These are phyloP conservation scores for Dallia pectoralis DNA, from an alignment of 2,797 vertebrate species.

Conservation along the genomic window DNA sequence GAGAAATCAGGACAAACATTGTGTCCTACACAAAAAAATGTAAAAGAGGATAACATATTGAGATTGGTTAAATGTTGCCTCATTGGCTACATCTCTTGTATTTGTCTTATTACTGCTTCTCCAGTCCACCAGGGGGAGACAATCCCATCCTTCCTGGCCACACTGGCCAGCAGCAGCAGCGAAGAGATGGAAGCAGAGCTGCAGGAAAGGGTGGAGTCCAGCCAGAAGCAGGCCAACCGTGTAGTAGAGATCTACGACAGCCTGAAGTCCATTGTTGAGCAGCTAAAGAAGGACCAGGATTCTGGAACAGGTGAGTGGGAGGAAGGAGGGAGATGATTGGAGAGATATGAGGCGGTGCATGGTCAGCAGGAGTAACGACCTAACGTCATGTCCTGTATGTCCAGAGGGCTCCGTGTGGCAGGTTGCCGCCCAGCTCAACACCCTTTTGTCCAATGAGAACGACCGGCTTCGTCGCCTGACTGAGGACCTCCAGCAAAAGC, in stretches of 20 bases:
- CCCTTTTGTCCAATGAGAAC: constrained; percentile 84
- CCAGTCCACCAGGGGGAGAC: constrained; percentile 77
- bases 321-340: neutral
- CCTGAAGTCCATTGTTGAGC: constrained; percentile 75
- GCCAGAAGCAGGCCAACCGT: constrained; percentile 83
- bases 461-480: constrained; percentile 85
- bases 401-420: constrained; percentile 67
- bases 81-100: neutral
- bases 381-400: constrained; percentile 25
- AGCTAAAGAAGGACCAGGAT: constrained; percentile 67
- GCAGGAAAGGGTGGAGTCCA: constrained; percentile 91
- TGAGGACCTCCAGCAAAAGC: constrained; percentile 89
- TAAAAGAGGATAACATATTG: neutral
- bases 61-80: neutral
- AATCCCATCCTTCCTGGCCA: constrained; percentile 89
- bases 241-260: constrained; percentile 87
- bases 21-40: neutral
- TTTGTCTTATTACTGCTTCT: neutral
- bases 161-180: constrained; percentile 91
- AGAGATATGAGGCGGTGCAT: neutral
- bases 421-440: constrained; percentile 72
- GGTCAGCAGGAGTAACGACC: neutral
- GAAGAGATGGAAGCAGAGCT: constrained; percentile 97
- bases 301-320: constrained; percentile 45
- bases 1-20: no score